Evolutionary conservation across 2,888 invertebrate species (phyloP).

Genomic region (Drosophila affinis): DNA sequence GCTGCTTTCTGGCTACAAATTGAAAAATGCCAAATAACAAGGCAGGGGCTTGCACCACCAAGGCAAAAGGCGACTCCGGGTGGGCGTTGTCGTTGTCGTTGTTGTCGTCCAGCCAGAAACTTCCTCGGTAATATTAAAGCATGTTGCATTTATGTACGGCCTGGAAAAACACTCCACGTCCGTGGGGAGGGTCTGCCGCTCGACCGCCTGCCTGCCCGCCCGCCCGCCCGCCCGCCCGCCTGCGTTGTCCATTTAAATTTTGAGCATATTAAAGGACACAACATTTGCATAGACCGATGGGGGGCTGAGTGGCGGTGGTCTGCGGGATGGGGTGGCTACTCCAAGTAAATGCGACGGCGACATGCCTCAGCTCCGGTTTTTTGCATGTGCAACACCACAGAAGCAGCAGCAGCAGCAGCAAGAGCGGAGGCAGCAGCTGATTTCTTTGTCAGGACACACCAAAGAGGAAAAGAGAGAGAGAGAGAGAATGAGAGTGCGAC

Average conservation of each 20-base stretch:
- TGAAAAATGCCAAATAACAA: constrained; percentile 63
- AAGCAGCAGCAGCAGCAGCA: constrained; percentile 18
- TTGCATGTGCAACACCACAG: constrained; percentile 32
- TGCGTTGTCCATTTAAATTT: constrained; percentile 69
- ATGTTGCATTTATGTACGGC: constrained; percentile 45
- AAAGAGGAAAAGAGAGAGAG: constrained; percentile 27
- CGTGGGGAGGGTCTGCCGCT: constrained; percentile 14
- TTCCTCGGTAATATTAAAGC: constrained; percentile 63
- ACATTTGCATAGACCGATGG: constrained; percentile 49
- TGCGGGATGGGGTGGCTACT: constrained; percentile 40
- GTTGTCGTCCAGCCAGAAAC: constrained; percentile 29
- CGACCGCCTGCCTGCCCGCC: background rate
- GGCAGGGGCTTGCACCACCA: constrained; percentile 25
- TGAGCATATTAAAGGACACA: constrained; percentile 64
- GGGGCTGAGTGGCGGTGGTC: constrained; percentile 17
- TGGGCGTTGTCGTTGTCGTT: constrained; percentile 30
- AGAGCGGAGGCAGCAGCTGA: constrained; percentile 60
- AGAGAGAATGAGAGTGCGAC: background rate
- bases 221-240: background rate
- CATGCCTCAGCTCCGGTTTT: constrained; percentile 66
- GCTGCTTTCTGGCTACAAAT: constrained; percentile 44
- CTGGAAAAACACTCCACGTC: constrained; percentile 1
- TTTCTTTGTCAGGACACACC: constrained; percentile 72
- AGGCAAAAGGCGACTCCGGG: constrained; percentile 25
- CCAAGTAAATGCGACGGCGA: constrained; percentile 70